Evolutionary conservation across 2,797 vertebrate species (phyloP), one percentile per base, ranked within the genome.

Genomic region (Melanotaenia pygmaea): DNA sequence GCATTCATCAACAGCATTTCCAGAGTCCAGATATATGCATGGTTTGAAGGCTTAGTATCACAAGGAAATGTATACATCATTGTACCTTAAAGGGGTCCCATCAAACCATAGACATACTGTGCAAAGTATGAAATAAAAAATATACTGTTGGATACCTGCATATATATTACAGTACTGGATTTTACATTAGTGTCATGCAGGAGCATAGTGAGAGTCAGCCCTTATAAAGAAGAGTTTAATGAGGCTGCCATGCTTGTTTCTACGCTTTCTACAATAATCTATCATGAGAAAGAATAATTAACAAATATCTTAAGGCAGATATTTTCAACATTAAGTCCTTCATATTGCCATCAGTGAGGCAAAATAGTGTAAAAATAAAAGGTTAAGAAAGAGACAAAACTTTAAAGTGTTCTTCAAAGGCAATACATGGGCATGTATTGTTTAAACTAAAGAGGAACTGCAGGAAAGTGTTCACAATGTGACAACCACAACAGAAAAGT

Each of bases 331-430:
- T 70, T 58, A 62, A 79, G 76, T 90, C 68, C 43, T 81, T 86
- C 24, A 59, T 86, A 82, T 86, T 88, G 77, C 86, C 80, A 81
- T 58, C 34, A 50, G 67, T 71, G 64, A 84, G 81, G 82, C 74
- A 87, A 86, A 88, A 70, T 37, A 83, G 24, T 35, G 3, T 34
- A 67, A 69, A 18, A 26, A 57, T 50, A 64, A 56, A 76, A 59
- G 4, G 9, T 63, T 51, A 14, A 66, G 70, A 67, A 76, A 70
- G 77, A 85, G 51, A 80, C 7, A 70, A 64, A 68, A 79, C 26
- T 73, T 74, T 61, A 28, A 28, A 62, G 77, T 90, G 92, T 94
- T 94, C 92, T 93, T 93, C 90, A 74, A 89, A 93, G 91, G 90
- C 91, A 87, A 71, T 83, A 82, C 64, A 86, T 72, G 81, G 78